Base-by-base conservation (phyloP, 2,888 invertebrate genomes). In the Neria commutata region DNA sequence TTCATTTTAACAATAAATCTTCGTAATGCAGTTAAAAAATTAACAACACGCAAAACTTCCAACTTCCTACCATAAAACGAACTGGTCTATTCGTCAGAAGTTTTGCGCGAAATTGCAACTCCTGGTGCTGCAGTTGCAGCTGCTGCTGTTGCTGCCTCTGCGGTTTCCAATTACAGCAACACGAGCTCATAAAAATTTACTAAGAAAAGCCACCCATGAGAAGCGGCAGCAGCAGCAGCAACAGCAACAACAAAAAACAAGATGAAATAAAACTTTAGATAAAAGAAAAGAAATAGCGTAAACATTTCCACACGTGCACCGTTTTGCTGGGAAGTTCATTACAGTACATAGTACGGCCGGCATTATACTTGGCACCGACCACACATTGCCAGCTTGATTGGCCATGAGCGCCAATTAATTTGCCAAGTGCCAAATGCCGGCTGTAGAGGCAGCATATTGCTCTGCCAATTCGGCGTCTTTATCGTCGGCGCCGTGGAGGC, bases 111-210 rank as follows among this genome's bases (percentile, higher is more conserved):
- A 17, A 21, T 42, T 19, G 42, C 21, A 42, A 21, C 42, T n/a
- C n/a, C n/a, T n/a, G n/a, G n/a, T n/a, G n/a, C n/a, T n/a, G n/a
- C n/a, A n/a, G n/a, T n/a, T 17, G 42, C 14, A 17, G 17, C 23
- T 42, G 2, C 24, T 29, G 49, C 37, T 50, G 40, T 24, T 42
- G 49, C 37, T 24, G 48, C 24, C 8, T 40, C 26, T 40, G 52
- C n/a, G 51, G 51, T 59, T 47, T 59, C 51, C 54, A 54, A 50
- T 59, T 59, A 59, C 59, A 5, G 51, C 59, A 55, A 59, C 51
- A 51, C 26, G 54, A 54, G 46, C 54, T 51, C 26, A 47, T 33
- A 51, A 42, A 48, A 24, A 21, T 5, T 6, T 29, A 17, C 21
- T 26, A 2, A 33, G 21, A 34, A 50, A 50, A 37, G 46, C 54